Base-by-base conservation (phyloP, 2,113 vertebrate genomes). In the Meriones unguiculatus region DNA sequence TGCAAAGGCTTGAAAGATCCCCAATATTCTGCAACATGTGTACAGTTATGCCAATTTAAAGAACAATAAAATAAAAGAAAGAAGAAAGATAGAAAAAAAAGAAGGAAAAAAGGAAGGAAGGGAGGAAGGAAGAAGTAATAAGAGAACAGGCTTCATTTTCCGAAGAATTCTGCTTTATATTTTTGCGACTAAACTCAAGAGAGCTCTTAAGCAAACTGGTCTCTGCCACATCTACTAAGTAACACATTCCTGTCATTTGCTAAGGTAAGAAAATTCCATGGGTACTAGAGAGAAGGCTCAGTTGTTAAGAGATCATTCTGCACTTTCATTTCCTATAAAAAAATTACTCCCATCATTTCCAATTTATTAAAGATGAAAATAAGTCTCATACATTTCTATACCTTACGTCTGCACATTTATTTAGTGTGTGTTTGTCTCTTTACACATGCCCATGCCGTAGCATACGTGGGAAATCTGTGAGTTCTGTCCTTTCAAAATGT, bases 181-280 rank as follows among this genome's bases (percentile, higher is more conserved):
- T 95, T 97, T 93, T 92, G 22, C 86, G 54, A 17, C 20, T 88
- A 69, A 93, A 52, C 15, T 86, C 87, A 52, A 87, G 28, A 54
- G 52, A 85, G 8, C 17, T 88, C 24, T 25, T 80, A 32, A 91
- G 22, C 10, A 46, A 85, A 14, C 2, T 70, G 25, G 14, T 76
- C 35, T 91, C 32, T 95, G 76, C 77, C 32, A 67, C 92, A 69
- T 82, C 57, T 67, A 41, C 30, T 85, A 92, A 89, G 32, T n/a
- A 5, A 2, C 6, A 78, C 38, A 17, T 5, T 81, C 14, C 35
- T 64, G 14, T 87, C 35, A 84, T 95, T 81, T 96, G 25, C 87
- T 64, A 73, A 78, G 15, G 80, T 9, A 62, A 64, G n/a, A 30
- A 84, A 28, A 17, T 64, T 64, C 32, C n/a, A 17, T 81, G 35